A percentile compares a stretch with the other conserved stretches of the same genome.
Evolutionary conservation across 2,797 vertebrate species (phyloP).

Genomic region (Siniperca undulata): DNA sequence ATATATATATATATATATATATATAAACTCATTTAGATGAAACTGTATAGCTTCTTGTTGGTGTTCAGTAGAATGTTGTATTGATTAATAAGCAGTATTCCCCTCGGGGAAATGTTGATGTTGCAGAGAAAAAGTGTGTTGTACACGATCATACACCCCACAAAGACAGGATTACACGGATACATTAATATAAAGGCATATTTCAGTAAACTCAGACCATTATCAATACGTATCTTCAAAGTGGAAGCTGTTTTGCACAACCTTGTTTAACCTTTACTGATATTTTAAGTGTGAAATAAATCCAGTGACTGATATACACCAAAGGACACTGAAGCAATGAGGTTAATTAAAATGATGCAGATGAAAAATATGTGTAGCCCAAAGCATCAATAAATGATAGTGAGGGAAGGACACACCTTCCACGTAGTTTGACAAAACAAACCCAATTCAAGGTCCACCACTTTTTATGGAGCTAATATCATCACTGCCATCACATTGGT

Average conservation of each 20-base stretch:
- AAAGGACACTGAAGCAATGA: conserved; percentile 38
- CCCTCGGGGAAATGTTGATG: conserved; percentile 56
- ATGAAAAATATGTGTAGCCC: conserved; percentile 44
- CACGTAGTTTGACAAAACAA: conserved; percentile 36
- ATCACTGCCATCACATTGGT: not conserved
- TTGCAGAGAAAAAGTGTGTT: conserved; percentile 31
- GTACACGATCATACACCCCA: conserved; percentile 37
- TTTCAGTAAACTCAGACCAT: conserved; percentile 34
- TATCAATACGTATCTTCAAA: conserved; percentile 31
- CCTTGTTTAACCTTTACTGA: conserved; percentile 29
- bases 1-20: too few relatives aligned
- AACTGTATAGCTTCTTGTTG: conserved; percentile 47
- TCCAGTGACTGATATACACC: conserved; percentile 27
- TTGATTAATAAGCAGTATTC: conserved; percentile 65
- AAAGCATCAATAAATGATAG: conserved; percentile 45
- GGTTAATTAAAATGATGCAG: conserved; percentile 58
- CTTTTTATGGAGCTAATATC: not conserved
- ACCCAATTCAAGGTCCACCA: not conserved
- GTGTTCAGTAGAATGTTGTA: conserved; percentile 57
- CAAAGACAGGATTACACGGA: conserved; percentile 45
- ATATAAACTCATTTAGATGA: conserved; percentile 57
- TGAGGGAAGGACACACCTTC: conserved; percentile 20
- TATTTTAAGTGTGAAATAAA: conserved; percentile 35
- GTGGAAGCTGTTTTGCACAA: conserved; percentile 20
- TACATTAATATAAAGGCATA: conserved; percentile 33